Base-by-base conservation (phyloP, 2,797 vertebrate species). In the Anguilla anguilla region DNA sequence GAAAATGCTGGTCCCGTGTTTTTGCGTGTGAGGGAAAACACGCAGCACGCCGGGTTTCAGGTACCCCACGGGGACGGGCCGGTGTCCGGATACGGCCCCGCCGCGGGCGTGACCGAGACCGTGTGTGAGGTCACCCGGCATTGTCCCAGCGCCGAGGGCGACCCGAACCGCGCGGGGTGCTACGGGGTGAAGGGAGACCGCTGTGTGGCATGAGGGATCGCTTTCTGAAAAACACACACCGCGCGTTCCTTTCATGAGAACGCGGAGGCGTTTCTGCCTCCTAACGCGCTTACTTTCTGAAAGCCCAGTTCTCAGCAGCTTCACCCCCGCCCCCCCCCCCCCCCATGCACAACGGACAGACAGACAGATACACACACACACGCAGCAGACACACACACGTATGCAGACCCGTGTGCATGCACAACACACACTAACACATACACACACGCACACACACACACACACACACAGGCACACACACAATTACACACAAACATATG, bases 261-360 rank as follows among this genome's bases (percentile, higher is more conserved):
- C 3, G 6, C 46, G 11, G 46, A 4, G 6, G 61, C 9, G 61
- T n/a, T 67, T 83, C n/a, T 83, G 15, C 11, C 82, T 81, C n/a
- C 72, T 77, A 19, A 39, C 43, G 25, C 6, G 2, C 19, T 49
- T 25, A 81, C 49, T 81, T 81, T 19, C 77, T 81, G 39, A 46
- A 49, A 49, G 77, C 43, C 22, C 10, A 51, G 19, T 25, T 25
- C 13, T 81, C 35, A 25, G 6, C 22, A 81, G 3, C 61, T n/a
- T n/a, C 11, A 49, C 15, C 43, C n/a, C n/a, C n/a, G n/a, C 51
- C 53, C 72, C 31, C 49, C 51, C 64, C 10, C 74, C 64, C 10
- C 28, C 74, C 25, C 39, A 83, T n/a, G 17, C 59, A 84, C n/a
- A 84, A 87, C 59, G 83, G 9, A 83, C 57, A 64, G 43, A 83